Conservation (phyloP, 2,113 vertebrate genomes). For the Australoheros scitulus region DNA sequence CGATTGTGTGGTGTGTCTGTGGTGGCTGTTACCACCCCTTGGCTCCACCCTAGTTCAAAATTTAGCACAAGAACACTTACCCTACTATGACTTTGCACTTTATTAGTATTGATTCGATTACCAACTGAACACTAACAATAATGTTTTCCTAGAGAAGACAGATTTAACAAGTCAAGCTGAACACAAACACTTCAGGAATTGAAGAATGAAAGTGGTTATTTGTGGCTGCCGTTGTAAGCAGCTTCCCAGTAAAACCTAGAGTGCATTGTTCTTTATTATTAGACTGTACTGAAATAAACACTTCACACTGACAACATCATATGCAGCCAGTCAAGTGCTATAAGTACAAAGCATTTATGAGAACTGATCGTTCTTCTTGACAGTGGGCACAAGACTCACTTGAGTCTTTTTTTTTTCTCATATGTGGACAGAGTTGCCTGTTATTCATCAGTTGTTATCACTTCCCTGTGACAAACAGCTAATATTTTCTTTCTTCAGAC, state of each 20-base stretch:
- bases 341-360: constrained; percentile 13
- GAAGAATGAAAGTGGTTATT: not conserved
- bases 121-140: not conserved
- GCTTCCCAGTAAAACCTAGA: not conserved
- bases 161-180: not conserved
- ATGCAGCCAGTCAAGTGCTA: constrained; percentile 5
- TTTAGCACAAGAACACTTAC: not conserved
- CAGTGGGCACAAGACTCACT: not conserved
- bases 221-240: not conserved
- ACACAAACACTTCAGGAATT: not conserved
- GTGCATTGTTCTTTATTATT: not conserved
- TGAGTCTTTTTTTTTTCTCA: not conserved
- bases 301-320: not conserved
- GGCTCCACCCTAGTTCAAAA: not conserved
- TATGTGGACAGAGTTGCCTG: not conserved
- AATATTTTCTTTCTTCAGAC: constrained; percentile 27
- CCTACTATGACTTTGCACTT: not conserved
- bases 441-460: constrained; percentile 1
- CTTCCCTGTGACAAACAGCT: constrained; percentile 14
- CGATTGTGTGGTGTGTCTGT: not conserved
- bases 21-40: not conserved
- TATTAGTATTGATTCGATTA: not conserved
- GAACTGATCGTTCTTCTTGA: constrained; percentile 6
- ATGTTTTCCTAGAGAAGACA: not conserved
- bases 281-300: not conserved